Evolutionary conservation across 1,140 invertebrate genomes (phyloP).

Genomic region (Parapsyche elsis): DNA sequence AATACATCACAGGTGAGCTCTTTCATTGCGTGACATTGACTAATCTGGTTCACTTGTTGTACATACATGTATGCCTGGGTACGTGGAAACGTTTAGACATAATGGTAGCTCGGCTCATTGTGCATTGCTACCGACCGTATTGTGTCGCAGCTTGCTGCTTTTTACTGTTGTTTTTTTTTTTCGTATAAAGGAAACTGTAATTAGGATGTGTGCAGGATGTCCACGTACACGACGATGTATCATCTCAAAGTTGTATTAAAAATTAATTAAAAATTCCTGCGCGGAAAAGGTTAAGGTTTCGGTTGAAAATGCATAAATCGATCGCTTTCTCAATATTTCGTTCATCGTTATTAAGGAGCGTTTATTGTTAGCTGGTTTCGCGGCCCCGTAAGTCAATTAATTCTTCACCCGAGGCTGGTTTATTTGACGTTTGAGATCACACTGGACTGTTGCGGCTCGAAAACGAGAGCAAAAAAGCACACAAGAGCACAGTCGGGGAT

Average conservation of each 20-base stretch:
- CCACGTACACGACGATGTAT: no score
- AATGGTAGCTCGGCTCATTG: slow-evolving; percentile 28
- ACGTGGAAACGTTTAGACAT: slow-evolving; percentile 27
- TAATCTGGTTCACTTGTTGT: slow-evolving; percentile 53
- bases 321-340: background rate
- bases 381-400: background rate
- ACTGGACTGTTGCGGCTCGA: background rate
- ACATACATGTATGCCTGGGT: no score
- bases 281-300: background rate
- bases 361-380: background rate
- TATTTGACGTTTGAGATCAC: background rate
- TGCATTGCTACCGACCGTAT: background rate
- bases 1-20: slow-evolving; percentile 49
- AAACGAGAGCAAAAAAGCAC: background rate
- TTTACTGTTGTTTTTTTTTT: slow-evolving; percentile 16
- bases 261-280: no score
- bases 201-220: no score
- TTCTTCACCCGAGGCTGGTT: slow-evolving; percentile 9
- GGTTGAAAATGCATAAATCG: background rate
- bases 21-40: slow-evolving; percentile 52
- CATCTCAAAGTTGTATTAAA: no score
- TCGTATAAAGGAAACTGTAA: background rate
- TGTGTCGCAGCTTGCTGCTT: background rate
- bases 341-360: background rate
- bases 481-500: background rate